Percentiles rank a stretch among this genome's conserved stretches.
Conservation (phyloP, 2,113 vertebrate species). For the Indri indri region DNA sequence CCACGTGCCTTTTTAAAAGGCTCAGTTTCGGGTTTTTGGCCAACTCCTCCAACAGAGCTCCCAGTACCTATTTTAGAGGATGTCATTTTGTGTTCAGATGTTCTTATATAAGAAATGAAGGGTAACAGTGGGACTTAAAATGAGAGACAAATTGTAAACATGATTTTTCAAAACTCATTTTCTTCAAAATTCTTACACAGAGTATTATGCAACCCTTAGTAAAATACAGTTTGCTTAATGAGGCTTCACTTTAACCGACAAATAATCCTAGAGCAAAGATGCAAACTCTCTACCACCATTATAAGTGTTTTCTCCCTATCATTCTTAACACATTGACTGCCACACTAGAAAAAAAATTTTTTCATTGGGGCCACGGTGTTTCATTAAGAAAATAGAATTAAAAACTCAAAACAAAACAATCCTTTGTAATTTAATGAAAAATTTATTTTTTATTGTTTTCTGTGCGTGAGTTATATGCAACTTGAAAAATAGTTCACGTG, state of each 20-base stretch:
- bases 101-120: slow-evolving; percentile 17
- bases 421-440: no score
- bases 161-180: slow-evolving; percentile 28
- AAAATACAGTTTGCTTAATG: slow-evolving; percentile 27
- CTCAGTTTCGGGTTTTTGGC: neutral
- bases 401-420: no score
- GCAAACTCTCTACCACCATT: neutral
- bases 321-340: neutral
- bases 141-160: slow-evolving; percentile 1
- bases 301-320: neutral
- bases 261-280: slow-evolving; percentile 25
- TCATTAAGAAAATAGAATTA: no score
- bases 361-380: no score
- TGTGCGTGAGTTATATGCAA: no score
- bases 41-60: neutral
- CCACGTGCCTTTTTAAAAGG: slow-evolving; percentile 3
- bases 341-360: no score
- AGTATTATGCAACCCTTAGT: neutral
- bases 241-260: slow-evolving; percentile 29
- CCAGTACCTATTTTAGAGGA: neutral
- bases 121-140: slow-evolving; percentile 31
- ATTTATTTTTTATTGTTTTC: no score
- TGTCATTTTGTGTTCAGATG: slow-evolving; percentile 52
- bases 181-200: neutral
- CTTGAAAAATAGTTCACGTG: no score